Conservation (phyloP, 1,140 invertebrate species). For the Calosoma granatense region DNA sequence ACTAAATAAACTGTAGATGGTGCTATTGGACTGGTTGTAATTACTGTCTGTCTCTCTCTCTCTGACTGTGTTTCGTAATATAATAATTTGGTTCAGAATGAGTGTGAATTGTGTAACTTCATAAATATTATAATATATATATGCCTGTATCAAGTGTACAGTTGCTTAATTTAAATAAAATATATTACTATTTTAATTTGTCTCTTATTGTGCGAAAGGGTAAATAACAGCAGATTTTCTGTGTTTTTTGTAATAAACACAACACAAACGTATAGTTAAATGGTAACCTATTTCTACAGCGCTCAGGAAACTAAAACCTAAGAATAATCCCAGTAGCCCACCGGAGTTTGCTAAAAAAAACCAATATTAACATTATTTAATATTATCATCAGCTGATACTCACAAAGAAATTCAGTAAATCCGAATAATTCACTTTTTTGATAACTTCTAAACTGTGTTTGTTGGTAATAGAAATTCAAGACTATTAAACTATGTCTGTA, state of each 20-base stretch:
- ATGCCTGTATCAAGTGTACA: background rate
- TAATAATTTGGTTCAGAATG: background rate
- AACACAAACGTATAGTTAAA: conserved; percentile 37
- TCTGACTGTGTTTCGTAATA: background rate
- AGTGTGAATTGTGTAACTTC: background rate
- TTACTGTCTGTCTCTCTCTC: background rate
- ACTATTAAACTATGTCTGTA: conserved; percentile 57
- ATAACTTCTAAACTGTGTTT: conserved; percentile 53
- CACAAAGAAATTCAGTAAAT: conserved; percentile 65
- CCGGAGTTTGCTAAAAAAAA: conserved; percentile 66
- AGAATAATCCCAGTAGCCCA: conserved; percentile 63
- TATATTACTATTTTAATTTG: background rate
- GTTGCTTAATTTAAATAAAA: background rate
- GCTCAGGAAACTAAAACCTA: conserved; percentile 73
- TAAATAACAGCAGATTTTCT: background rate
- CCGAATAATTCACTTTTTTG: conserved; percentile 62
- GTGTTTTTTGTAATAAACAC: conserved; percentile 14
- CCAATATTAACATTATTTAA: conserved; percentile 19
- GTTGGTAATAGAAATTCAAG: conserved; percentile 58
- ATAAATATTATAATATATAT: conserved; percentile 6
- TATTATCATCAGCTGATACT: conserved; percentile 27
- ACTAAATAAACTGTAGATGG: background rate
- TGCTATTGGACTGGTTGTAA: conserved; percentile 4
- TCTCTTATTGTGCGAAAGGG: background rate
- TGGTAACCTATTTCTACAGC: conserved; percentile 64